Base-by-base conservation (phyloP, 2,888 invertebrate species). In the Oxytorus armatus region DNA sequence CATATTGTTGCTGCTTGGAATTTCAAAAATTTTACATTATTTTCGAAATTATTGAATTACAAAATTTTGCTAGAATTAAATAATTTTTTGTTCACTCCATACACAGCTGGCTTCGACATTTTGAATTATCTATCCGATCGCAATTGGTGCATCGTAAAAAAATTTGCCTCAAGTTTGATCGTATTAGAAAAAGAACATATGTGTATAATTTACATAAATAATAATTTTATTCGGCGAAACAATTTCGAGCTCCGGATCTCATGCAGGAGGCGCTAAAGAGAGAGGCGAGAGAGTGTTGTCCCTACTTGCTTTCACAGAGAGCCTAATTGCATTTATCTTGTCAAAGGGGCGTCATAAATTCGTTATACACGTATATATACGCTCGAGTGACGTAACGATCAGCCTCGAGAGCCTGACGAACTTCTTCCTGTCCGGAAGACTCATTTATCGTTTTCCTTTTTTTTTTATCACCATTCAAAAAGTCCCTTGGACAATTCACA, bases 281-380 rank as follows among this genome's bases (percentile, higher is more conserved):
- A 47, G 14, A 14, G 14, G 4, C 4, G 14, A 47, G 14, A 47
- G n/a, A 66, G 65, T 33, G 23, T 39, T 33, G 4, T 4, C 51
- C 39, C 39, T 78, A 81, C 86, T 86, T 86, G 87, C 86, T 88
- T 87, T 83, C 81, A n/a, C n/a, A 82, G 42, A 21, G 29, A 51
- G 82, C 75, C 80, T 89, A 88, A 89, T 89, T 87, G 85, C 82
- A 85, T 88, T 87, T 68, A 84, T 84, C 82, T 85, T 86, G 84
- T 87, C 86, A 88, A 88, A 89, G 86, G 83, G 85, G 84, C 83
- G 86, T 87, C 85, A 85, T 88, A 88, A 88, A 85, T 86, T 89
- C 83, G 85, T 88, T 74, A 74, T 66, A 69, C 57, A 39, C 33
- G 57, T 44, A n/a, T n/a, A n/a, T n/a, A n/a, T n/a, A 42, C 16